phyloP scores from a whole-genome alignment of 2,888 invertebrate genomes.

The Acleris sparsana region DNA sequence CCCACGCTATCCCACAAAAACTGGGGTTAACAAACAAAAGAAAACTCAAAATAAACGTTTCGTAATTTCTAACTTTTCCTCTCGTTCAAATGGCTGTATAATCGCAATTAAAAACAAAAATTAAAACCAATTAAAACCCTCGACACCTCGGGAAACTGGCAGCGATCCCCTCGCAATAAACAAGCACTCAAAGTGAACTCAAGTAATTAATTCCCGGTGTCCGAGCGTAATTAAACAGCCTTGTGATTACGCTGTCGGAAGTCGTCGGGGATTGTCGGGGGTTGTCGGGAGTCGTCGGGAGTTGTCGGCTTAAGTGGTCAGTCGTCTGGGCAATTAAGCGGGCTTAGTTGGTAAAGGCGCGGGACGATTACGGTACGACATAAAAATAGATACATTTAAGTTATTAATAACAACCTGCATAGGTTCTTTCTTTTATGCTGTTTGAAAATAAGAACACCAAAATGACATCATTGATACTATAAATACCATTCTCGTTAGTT shows the following conservation, averaged over 20 bases:
- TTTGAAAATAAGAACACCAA: too few relatives aligned
- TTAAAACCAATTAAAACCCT: constrained; percentile 34
- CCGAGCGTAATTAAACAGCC: constrained; percentile 80
- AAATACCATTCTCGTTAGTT: too few relatives aligned
- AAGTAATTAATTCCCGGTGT: constrained; percentile 76
- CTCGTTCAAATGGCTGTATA: constrained; percentile 21
- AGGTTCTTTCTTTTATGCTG: too few relatives aligned
- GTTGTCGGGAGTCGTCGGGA: constrained; percentile 52
- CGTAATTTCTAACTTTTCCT: constrained; percentile 8
- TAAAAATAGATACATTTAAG: too few relatives aligned
- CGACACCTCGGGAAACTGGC: constrained; percentile 49
- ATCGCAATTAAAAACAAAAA: constrained; percentile 34
- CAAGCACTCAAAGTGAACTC: constrained; percentile 45
- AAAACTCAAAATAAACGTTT: background rate
- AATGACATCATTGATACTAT: too few relatives aligned
- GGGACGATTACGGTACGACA: constrained; percentile 27
- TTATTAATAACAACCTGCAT: too few relatives aligned
- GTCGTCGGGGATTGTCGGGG: constrained; percentile 60
- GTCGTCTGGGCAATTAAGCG: constrained; percentile 37
- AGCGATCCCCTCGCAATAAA: constrained; percentile 53
- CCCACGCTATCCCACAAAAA: too few relatives aligned
- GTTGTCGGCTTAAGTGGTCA: constrained; percentile 65
- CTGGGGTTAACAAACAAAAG: too few relatives aligned
- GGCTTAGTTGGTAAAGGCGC: constrained; percentile 7
- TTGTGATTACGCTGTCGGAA: constrained; percentile 77